phyloP scores from a whole-genome alignment of 92 coral and sea anemone genomes.

The Pocillopora meandrina region DNA sequence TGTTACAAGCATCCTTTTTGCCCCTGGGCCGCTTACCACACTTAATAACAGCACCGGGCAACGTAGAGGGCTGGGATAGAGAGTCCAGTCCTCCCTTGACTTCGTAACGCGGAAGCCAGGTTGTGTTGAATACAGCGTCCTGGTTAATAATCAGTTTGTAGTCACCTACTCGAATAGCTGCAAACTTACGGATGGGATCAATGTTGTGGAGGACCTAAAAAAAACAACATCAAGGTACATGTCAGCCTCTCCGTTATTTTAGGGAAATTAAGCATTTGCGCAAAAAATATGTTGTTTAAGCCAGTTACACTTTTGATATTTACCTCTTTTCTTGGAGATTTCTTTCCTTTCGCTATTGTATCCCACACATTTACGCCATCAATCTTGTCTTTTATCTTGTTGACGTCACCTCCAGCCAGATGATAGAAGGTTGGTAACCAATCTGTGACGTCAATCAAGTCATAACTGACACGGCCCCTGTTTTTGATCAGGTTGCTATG shows the following conservation, averaged over 20 bases:
- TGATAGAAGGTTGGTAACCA: slow-evolving; percentile 99
- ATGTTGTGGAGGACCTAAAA: slow-evolving; percentile 78
- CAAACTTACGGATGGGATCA: slow-evolving; percentile 86
- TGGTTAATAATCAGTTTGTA: slow-evolving; percentile 92
- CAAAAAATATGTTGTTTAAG: not conserved
- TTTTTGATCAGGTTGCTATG: slow-evolving; percentile 85
- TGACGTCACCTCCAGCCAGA: slow-evolving; percentile 93
- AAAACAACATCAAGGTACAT: not conserved
- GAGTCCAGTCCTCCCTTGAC: slow-evolving; percentile 53
- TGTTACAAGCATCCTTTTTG: slow-evolving; percentile 69
- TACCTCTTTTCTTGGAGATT: slow-evolving; percentile 87
- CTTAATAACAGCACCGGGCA: slow-evolving; percentile 81
- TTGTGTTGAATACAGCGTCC: slow-evolving; percentile 80
- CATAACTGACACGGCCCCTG: slow-evolving; percentile 85
- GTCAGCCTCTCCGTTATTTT: not conserved
- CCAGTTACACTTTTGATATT: not conserved
- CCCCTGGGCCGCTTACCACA: slow-evolving; percentile 76
- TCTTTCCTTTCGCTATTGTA: slow-evolving; percentile 76
- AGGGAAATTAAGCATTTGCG: not conserved
- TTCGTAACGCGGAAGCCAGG: slow-evolving; percentile 84
- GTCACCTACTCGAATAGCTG: slow-evolving; percentile 88
- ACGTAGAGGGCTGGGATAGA: slow-evolving; percentile 54
- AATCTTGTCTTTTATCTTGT: slow-evolving; percentile 60
- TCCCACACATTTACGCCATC: slow-evolving; percentile 97
- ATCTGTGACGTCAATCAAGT: slow-evolving; percentile 93